These are phyloP conservation scores for Poeciliopsis occidentalis DNA, from an alignment of 2,113 vertebrate genomes.

Conservation along the genomic window DNA sequence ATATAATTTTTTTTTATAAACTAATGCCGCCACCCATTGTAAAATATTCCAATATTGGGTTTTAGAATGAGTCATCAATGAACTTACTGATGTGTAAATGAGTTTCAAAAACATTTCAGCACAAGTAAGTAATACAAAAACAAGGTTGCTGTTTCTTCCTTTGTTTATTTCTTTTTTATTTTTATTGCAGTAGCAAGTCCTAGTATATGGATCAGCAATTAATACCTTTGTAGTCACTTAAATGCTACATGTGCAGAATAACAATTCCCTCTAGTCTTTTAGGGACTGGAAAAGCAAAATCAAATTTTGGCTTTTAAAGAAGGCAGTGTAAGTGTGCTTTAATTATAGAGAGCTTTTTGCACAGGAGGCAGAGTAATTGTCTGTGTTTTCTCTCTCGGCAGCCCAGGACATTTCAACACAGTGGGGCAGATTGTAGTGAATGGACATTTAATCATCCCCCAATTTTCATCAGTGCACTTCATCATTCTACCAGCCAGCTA, in stretches of 20 bases:
- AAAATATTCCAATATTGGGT: no score
- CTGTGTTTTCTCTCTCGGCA: conserved; percentile 34
- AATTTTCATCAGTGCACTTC: conserved; percentile 45
- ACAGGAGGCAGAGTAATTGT: conserved; percentile 48
- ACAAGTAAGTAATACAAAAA: no score
- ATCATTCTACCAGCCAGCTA: conserved; percentile 3
- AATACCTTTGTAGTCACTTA: conserved; percentile 23
- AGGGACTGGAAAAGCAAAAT: conserved; percentile 38
- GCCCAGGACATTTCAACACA: conserved; percentile 54
- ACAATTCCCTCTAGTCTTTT: conserved; percentile 24
- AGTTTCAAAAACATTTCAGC: no score
- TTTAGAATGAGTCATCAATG: no score
- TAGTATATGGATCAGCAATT: conserved; percentile 10
- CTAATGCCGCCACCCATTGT: no score
- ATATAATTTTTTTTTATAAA: no score
- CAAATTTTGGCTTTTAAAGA: conserved; percentile 43
- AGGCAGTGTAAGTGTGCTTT: conserved; percentile 44
- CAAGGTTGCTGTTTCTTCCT: no score
- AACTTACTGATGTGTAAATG: no score
- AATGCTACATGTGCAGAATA: conserved; percentile 29
- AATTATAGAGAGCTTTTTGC: conserved; percentile 47
- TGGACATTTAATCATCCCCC: conserved; percentile 60
- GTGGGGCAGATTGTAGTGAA: conserved; percentile 51
- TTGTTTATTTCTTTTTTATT: no score
- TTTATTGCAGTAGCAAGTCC: conserved; percentile 14